Conservation (phyloP, 2,888 invertebrate species). For the Lamellibrachia columna region DNA sequence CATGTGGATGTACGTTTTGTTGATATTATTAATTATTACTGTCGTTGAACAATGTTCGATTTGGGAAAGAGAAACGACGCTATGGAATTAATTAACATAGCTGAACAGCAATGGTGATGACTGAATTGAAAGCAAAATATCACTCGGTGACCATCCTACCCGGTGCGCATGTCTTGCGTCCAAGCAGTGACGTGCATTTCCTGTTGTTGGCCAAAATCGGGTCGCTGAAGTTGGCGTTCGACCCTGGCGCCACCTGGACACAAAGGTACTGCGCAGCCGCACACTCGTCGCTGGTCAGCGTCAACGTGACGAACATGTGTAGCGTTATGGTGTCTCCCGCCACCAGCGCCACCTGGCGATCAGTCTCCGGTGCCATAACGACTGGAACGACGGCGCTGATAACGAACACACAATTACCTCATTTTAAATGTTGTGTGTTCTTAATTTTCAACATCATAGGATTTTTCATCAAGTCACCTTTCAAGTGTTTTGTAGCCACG, state of each 20-base stretch:
- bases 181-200: neutral
- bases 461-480: no score
- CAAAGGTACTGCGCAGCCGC: conserved; percentile 5
- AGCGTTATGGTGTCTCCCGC: neutral
- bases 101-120: neutral
- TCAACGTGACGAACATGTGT: neutral
- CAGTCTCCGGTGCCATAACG: neutral
- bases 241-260: conserved; percentile 8
- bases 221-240: conserved; percentile 21
- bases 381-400: neutral
- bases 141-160: neutral
- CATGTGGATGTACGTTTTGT: no score
- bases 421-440: no score
- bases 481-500: no score
- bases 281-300: neutral
- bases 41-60: neutral
- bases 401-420: no score
- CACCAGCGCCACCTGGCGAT: neutral
- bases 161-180: conserved; percentile 16
- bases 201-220: neutral
- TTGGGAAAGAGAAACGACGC: neutral
- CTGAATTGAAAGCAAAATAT: neutral
- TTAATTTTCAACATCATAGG: no score
- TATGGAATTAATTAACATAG: neutral
- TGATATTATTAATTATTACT: neutral